Evolutionary conservation across 2,797 vertebrate species (phyloP), one percentile per base, ranked within the genome.

Genomic region (Falco berigora): DNA sequence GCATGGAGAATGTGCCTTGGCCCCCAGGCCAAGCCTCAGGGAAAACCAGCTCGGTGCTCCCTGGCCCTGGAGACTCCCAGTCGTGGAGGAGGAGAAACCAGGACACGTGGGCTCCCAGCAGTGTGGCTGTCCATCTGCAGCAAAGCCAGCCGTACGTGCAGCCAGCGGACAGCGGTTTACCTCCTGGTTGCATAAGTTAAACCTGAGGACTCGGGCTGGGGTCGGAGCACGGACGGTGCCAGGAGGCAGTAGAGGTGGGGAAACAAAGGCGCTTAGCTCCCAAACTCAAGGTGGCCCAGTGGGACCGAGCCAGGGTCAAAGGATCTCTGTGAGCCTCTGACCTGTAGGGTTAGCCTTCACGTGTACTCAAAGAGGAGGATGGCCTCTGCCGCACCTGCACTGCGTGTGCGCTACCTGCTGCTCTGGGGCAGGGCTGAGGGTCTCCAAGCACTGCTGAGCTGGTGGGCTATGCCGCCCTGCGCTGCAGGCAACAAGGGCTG

Each of bases 401-500:
- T 2, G 0, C 23, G 24, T 1, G 0, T 24, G 58, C 36, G 14
- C 38, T 25, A 8, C 10, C 32, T n/a, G 32, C 15, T 2, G 5
- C 21, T 25, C 11, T 3, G 8, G 49, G 46, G 7, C 34, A 40
- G 16, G 27, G 14, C 40, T 32, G 19, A 34, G 21, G 6, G 18
- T 79, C 44, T 79, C 38, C 21, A 44, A 30, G 24, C 17, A 6
- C 42, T 38, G 42, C 30, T 64, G n/a, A 68, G 19, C 23, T 6
- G 1, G 24, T 59, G 63, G n/a, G 14, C 52, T 34, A 2, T 76
- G 58, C 72, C 3, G 3, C 42, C 40, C 50, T 0, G 0, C 25
- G 12, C 81, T 85, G n/a, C 85, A 99, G 99, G 98, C 88, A 99
- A 99, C 96, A 99, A 98, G 97, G 99, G 99, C 93, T 99, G 99